Conservation (phyloP, 2,113 vertebrate species). For the Ammodytes dubius region DNA sequence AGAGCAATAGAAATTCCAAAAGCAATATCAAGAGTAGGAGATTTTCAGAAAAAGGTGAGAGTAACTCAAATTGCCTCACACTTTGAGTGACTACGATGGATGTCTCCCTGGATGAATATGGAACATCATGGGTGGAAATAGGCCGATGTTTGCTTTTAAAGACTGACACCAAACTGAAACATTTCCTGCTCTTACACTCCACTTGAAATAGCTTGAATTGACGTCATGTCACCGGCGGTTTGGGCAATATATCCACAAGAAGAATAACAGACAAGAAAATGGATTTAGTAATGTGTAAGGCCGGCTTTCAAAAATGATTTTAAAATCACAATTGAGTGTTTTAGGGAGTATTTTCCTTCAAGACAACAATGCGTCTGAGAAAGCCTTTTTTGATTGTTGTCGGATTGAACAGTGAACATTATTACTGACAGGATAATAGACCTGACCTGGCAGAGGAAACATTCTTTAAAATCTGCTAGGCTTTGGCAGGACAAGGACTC, state of each 20-base stretch:
- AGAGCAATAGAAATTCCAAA: conserved; percentile 34
- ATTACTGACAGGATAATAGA: conserved; percentile 27
- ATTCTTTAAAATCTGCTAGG: conserved; percentile 16
- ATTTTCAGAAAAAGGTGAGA: conserved; percentile 38
- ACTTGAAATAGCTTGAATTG: conserved; percentile 26
- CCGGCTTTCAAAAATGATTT: conserved; percentile 13
- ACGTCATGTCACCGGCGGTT: neutral
- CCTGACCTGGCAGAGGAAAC: conserved; percentile 22
- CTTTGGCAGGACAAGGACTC: conserved; percentile 29
- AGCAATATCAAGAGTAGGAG: conserved; percentile 15
- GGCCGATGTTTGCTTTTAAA: conserved; percentile 5
- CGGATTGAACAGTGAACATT: neutral
- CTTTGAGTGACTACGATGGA: conserved; percentile 1
- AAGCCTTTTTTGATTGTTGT: neutral
- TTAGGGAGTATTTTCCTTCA: neutral
- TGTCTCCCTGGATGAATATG: neutral
- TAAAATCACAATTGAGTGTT: conserved; percentile 10
- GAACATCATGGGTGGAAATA: neutral
- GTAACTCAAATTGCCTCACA: conserved; percentile 9
- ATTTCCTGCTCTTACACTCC: conserved; percentile 19
- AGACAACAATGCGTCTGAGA: conserved; percentile 3
- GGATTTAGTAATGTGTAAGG: neutral
- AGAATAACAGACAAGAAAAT: conserved; percentile 17
- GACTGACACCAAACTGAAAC: conserved; percentile 6
- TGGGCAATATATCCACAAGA: conserved; percentile 4